Percentiles rank a stretch among this genome's conserved stretches.
phyloP scores from a whole-genome alignment of 1,140 invertebrate species.

The Thalassaphorura encarpata region DNA sequence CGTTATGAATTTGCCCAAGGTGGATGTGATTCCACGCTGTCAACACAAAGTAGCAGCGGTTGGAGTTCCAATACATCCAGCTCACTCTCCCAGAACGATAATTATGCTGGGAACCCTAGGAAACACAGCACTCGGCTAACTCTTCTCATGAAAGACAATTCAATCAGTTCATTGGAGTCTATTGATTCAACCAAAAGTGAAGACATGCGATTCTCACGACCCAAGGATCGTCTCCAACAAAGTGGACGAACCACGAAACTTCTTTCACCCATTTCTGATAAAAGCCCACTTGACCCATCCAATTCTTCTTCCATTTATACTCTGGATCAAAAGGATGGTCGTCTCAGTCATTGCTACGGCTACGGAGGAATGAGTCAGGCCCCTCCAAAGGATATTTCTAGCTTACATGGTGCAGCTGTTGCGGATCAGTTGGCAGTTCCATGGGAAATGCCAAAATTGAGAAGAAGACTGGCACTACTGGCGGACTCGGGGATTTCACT shows the following conservation, averaged over 20 bases:
- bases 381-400: neutral
- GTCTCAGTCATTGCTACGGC: neutral
- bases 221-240: neutral
- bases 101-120: neutral
- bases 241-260: constrained; percentile 35
- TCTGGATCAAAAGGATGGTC: neutral
- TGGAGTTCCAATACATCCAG: neutral
- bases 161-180: constrained; percentile 29
- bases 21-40: neutral
- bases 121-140: neutral
- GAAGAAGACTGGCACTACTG: constrained; percentile 47
- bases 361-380: neutral
- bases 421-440: constrained; percentile 61
- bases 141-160: constrained; percentile 23
- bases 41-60: neutral
- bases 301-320: neutral
- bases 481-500: constrained; percentile 30
- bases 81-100: neutral
- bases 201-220: constrained; percentile 10
- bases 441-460: constrained; percentile 78
- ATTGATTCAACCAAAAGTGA: constrained; percentile 29
- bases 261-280: constrained; percentile 77
- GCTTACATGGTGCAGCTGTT: constrained; percentile 29
- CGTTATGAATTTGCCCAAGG: neutral
- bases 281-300: constrained; percentile 69